These are phyloP conservation scores for Gadus macrocephalus DNA, from an alignment of 2,113 vertebrate species.

Conservation along the genomic window DNA sequence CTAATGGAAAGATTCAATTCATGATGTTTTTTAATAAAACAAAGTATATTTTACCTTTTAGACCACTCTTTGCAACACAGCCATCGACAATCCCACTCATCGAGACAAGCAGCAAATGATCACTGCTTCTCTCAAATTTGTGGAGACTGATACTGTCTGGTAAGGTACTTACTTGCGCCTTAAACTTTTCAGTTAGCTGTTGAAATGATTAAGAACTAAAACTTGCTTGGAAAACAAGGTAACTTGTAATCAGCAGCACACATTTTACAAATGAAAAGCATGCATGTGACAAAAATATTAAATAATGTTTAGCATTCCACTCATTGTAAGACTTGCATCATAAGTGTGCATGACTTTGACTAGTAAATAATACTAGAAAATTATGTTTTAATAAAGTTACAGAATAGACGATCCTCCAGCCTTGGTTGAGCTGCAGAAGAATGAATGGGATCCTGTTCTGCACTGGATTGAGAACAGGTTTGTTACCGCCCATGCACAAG, in stretches of 20 bases:
- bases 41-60: conserved; percentile 45
- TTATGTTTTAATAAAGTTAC: conserved; percentile 74
- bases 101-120: conserved; percentile 84
- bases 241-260: background rate
- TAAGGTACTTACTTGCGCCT: conserved; percentile 43
- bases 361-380: no score
- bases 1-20: background rate
- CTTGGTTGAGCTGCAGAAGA: conserved; percentile 90
- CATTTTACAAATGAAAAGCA: background rate
- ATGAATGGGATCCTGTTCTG: conserved; percentile 91
- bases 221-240: no score
- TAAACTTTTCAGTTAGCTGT: background rate
- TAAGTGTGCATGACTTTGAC: no score
- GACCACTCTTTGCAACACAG: conserved; percentile 95
- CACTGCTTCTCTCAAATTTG: conserved; percentile 83
- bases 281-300: background rate
- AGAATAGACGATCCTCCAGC: conserved; percentile 88
- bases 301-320: background rate
- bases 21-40: background rate
- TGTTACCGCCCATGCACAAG: background rate
- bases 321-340: background rate
- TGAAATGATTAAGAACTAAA: no score
- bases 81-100: conserved; percentile 90
- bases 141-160: conserved; percentile 97
- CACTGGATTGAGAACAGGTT: conserved; percentile 91